phyloP scores from a whole-genome alignment of 2,888 invertebrate species.

The Andrena camellia region DNA sequence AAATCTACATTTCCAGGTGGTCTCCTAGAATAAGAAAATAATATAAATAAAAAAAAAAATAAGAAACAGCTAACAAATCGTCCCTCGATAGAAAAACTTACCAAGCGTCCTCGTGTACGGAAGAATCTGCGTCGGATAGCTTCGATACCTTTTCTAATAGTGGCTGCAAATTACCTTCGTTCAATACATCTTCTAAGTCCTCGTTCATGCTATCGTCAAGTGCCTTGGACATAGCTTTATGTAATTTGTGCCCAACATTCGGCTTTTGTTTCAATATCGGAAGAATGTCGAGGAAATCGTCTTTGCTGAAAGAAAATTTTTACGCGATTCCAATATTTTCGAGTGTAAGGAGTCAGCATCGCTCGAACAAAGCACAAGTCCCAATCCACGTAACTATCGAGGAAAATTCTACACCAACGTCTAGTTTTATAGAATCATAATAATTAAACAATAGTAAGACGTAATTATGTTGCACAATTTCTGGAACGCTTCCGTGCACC shows the following conservation, averaged over 20 bases:
- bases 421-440: slow-evolving; percentile 44
- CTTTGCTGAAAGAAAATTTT: slow-evolving; percentile 70
- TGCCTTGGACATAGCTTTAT: slow-evolving; percentile 71
- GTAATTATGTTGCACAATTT: slow-evolving; percentile 50
- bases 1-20: slow-evolving; percentile 78
- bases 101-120: slow-evolving; percentile 72
- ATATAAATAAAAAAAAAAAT: background rate
- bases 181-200: slow-evolving; percentile 71
- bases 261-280: slow-evolving; percentile 70
- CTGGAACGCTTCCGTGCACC: slow-evolving; percentile 27
- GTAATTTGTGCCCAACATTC: slow-evolving; percentile 66
- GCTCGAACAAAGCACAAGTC: too few species aligned
- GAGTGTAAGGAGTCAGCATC: too few species aligned
- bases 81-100: slow-evolving; percentile 48
- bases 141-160: slow-evolving; percentile 70
- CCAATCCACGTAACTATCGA: too few species aligned
- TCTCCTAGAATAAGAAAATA: slow-evolving; percentile 71
- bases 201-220: slow-evolving; percentile 70
- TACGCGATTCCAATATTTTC: background rate
- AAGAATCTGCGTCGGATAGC: slow-evolving; percentile 63
- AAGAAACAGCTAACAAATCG: background rate
- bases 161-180: slow-evolving; percentile 71
- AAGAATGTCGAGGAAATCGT: slow-evolving; percentile 75
- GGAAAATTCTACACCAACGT: slow-evolving; percentile 2
- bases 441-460: slow-evolving; percentile 55